Conservation (phyloP, 1,140 invertebrate species). For the Drosophila nasuta region DNA sequence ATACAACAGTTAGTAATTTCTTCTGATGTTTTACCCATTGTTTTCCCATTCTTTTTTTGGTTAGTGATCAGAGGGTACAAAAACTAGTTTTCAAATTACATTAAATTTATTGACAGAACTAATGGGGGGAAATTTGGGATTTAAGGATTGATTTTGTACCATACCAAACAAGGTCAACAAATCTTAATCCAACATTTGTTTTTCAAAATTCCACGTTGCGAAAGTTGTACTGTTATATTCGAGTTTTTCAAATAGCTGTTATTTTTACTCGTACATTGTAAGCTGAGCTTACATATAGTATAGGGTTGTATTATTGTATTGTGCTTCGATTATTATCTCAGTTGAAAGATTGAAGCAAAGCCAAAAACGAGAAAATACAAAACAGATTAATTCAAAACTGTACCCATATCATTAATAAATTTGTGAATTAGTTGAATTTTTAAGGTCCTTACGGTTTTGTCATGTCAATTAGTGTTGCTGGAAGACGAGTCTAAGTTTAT, state of each 20-base stretch:
- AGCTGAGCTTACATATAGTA: slow-evolving; percentile 2
- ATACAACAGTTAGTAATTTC: slow-evolving; percentile 57
- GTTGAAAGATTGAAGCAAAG: slow-evolving; percentile 4
- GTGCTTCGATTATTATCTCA: neutral
- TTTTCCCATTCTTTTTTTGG: neutral
- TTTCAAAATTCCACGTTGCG: slow-evolving; percentile 74
- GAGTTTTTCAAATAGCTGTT: slow-evolving; percentile 17
- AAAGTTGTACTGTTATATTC: slow-evolving; percentile 75
- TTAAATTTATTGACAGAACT: slow-evolving; percentile 25
- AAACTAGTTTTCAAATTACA: slow-evolving; percentile 24
- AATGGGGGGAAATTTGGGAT: slow-evolving; percentile 1
- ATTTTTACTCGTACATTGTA: neutral
- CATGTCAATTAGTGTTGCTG: slow-evolving; percentile 75
- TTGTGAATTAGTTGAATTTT: slow-evolving; percentile 36
- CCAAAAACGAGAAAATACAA: neutral
- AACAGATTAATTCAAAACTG: slow-evolving; percentile 7
- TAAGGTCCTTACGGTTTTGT: slow-evolving; percentile 57
- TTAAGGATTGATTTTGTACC: slow-evolving; percentile 13
- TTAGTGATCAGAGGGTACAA: slow-evolving; percentile 29
- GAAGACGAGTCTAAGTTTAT: slow-evolving; percentile 80
- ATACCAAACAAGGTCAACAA: slow-evolving; percentile 22
- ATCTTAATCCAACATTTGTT: slow-evolving; percentile 23
- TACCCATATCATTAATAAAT: slow-evolving; percentile 9
- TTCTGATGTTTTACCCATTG: slow-evolving; percentile 4
- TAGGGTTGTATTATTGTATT: neutral